These are phyloP conservation scores for Intellagama lesueurii DNA, from an alignment of 2,797 vertebrate genomes.

Conservation along the genomic window DNA sequence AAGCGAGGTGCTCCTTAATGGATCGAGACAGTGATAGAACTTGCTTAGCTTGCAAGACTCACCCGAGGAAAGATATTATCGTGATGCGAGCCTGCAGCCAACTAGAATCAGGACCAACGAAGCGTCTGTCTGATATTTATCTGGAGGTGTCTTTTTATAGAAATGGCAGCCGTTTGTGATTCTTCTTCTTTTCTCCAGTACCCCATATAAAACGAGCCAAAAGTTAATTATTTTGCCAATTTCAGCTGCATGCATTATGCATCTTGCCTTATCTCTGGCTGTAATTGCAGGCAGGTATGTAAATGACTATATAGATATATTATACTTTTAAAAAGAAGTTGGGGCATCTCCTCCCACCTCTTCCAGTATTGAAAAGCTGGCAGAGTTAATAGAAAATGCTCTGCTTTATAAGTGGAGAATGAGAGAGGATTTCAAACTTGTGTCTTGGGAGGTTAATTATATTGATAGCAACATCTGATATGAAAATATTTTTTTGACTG, in stretches of 20 bases:
- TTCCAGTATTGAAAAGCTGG: background rate
- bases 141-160: constrained; percentile 34
- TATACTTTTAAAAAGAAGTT: background rate
- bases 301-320: constrained; percentile 51
- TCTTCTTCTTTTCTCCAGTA: background rate
- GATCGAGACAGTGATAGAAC: background rate
- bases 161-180: background rate
- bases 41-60: constrained; percentile 22
- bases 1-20: background rate
- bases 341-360: background rate
- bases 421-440: constrained; percentile 58
- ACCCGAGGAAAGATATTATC: constrained; percentile 20
- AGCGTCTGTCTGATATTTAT: constrained; percentile 40
- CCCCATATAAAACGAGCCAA: constrained; percentile 40
- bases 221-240: constrained; percentile 72
- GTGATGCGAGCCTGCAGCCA: constrained; percentile 21
- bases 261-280: constrained; percentile 57
- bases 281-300: constrained; percentile 69
- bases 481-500: constrained; percentile 30
- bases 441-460: constrained; percentile 72
- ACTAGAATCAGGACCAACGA: background rate
- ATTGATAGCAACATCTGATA: constrained; percentile 67
- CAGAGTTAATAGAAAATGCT: constrained; percentile 55
- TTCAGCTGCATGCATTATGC: constrained; percentile 70
- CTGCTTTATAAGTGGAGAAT: constrained; percentile 29